Percentiles rank a stretch among this genome's conserved stretches.
Evolutionary conservation across 2,888 invertebrate genomes (phyloP).

Genomic region (Pachycephus smyrnensis): DNA sequence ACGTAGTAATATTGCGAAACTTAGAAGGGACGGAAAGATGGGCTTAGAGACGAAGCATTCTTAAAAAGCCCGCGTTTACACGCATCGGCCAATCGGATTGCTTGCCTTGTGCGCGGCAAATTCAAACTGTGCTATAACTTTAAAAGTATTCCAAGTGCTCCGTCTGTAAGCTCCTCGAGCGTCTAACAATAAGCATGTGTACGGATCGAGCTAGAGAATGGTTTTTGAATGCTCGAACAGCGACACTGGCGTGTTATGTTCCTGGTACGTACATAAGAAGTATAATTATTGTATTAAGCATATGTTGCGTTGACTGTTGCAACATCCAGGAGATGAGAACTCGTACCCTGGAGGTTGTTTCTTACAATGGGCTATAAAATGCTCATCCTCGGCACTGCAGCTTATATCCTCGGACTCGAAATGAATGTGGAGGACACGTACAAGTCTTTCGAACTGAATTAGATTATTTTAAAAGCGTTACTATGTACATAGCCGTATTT

Average conservation of each 20-base stretch:
- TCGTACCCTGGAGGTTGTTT: background rate
- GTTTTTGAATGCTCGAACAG: background rate
- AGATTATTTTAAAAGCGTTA: constrained; percentile 24
- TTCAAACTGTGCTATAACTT: background rate
- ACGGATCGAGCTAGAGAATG: background rate
- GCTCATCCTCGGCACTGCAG: background rate
- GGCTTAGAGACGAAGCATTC: background rate
- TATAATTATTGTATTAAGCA: background rate
- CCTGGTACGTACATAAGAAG: background rate
- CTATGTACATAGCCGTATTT: constrained; percentile 33
- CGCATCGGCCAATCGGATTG: background rate
- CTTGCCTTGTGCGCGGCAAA: background rate
- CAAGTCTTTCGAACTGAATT: constrained; percentile 6
- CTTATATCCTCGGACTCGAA: background rate
- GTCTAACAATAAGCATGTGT: background rate
- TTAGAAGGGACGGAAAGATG: background rate
- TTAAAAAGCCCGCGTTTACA: background rate
- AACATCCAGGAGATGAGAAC: background rate
- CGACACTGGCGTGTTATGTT: background rate
- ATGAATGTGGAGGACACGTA: background rate
- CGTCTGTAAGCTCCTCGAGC: background rate
- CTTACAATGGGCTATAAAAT: background rate
- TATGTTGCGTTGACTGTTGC: background rate
- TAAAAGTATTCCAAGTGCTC: background rate
- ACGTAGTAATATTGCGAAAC: background rate